A percentile compares a stretch with the other conserved stretches of the same genome.
These are phyloP conservation scores for Rhynchotus rufescens DNA, from an alignment of 2,797 vertebrate genomes.

Conservation along the genomic window DNA sequence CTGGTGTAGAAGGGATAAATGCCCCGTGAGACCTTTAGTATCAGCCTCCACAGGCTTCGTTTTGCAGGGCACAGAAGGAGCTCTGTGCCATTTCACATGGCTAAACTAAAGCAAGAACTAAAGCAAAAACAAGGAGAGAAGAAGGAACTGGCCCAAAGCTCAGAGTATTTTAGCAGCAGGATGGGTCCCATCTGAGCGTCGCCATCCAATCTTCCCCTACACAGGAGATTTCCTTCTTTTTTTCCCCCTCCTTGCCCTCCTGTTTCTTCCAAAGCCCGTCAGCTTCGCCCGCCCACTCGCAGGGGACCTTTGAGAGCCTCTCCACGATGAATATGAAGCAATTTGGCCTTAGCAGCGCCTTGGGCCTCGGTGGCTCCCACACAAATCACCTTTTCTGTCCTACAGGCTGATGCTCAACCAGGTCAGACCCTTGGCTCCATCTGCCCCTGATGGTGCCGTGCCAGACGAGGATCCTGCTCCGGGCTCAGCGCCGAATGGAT, in stretches of 20 bases:
- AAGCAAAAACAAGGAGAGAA: neutral
- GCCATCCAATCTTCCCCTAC: neutral
- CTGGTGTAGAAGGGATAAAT: too few species aligned
- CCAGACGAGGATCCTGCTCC: accelerated
- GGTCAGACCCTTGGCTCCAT: constrained; percentile 85
- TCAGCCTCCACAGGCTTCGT: neutral
- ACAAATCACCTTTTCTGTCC: neutral
- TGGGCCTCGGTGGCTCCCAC: too few species aligned
- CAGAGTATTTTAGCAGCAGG: neutral
- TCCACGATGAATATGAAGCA: constrained; percentile 86
- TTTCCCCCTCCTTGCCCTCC: neutral
- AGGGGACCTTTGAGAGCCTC: constrained; percentile 87
- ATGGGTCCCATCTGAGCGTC: neutral
- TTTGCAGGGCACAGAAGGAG: neutral
- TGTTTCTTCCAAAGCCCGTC: constrained; percentile 81
- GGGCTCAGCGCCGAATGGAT: neutral
- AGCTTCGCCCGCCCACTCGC: constrained; percentile 86
- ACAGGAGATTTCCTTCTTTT: neutral
- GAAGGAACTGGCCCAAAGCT: neutral
- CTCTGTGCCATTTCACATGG: accelerated
- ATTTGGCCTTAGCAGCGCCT: neutral
- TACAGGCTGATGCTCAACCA: constrained; percentile 87
- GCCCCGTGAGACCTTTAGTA: neutral
- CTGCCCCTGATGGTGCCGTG: neutral
- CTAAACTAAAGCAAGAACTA: neutral